Base-by-base conservation (phyloP, 2,113 vertebrate genomes). In the Larimichthys polyactis region DNA sequence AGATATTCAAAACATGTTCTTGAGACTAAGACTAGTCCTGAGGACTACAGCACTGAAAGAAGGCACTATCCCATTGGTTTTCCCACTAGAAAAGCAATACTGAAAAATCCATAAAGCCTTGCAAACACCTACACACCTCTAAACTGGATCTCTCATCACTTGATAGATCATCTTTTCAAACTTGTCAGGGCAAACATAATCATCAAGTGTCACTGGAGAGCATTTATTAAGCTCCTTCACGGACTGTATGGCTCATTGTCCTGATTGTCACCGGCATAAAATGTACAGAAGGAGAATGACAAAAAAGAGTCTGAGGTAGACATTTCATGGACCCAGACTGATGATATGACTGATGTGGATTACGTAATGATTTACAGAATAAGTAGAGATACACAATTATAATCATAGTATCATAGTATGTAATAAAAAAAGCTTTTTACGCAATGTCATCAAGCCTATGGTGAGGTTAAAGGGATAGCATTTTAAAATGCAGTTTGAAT, bases 91-190 rank as follows among this genome's bases (percentile, higher is more conserved):
- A 24, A 62, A 32, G 6, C 12, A 58, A 32, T 19, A 74, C 58
- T 70, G 8, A 79, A 60, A 70, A 27, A 80, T 36, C 36, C 9
- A 54, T 63, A 44, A 83, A 72, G 36, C n/a, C 4, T 22, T 77
- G 48, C 4, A 71, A 81, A 78, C 78, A 76, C 62, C 78, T 71
- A 67, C 66, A 72, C 66, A 75, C 17, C 46, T 55, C 58, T 49
- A 46, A 64, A 11, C 44, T 65, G 59, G 27, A 77, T 54, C 49
- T 48, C 48, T 60, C 44, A 49, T 22, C 60, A 65, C 62, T 58
- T 65, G 15, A 72, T 10, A 43, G 7, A 66, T 81, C 1, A 43
- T 27, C 51, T 67, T 79, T n/a, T 70, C 32, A 43, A 48, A 58
- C 46, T 73, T 40, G 36, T 40, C 36, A 40, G 7, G 36, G 36